phyloP scores from a whole-genome alignment of 2,113 vertebrate genomes.

The Panthera tigris region DNA sequence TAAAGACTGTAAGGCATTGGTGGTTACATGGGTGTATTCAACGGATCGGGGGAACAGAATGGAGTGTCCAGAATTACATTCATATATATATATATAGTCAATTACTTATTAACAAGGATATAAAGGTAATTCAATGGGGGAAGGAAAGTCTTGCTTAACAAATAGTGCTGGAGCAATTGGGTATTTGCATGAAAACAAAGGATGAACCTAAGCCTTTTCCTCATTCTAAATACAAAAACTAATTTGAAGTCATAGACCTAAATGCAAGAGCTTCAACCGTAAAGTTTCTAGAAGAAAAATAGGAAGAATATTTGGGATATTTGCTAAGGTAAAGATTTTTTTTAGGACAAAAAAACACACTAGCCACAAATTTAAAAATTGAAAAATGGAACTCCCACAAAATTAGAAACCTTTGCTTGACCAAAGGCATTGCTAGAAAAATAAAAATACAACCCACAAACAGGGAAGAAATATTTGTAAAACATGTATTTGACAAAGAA shows the following conservation, averaged over 20 bases:
- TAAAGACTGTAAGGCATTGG: neutral
- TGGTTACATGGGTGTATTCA: neutral
- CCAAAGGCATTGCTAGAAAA: neutral
- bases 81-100: neutral
- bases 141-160: conserved; percentile 25
- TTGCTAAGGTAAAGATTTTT: neutral
- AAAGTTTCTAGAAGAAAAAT: neutral
- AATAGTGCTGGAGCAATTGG: neutral
- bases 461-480: neutral
- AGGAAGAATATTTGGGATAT: neutral
- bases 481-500: neutral
- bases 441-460: neutral
- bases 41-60: neutral
- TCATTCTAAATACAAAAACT: conserved; percentile 22
- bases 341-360: neutral
- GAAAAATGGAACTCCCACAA: neutral
- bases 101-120: neutral
- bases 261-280: neutral
- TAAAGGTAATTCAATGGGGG: neutral
- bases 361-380: conserved; percentile 36
- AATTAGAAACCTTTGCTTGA: neutral
- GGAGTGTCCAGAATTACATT: neutral
- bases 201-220: neutral
- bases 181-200: neutral
- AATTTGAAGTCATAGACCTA: neutral